Conservation (phyloP, 2,888 invertebrate genomes). For the Oxyscelio sp. region DNA sequence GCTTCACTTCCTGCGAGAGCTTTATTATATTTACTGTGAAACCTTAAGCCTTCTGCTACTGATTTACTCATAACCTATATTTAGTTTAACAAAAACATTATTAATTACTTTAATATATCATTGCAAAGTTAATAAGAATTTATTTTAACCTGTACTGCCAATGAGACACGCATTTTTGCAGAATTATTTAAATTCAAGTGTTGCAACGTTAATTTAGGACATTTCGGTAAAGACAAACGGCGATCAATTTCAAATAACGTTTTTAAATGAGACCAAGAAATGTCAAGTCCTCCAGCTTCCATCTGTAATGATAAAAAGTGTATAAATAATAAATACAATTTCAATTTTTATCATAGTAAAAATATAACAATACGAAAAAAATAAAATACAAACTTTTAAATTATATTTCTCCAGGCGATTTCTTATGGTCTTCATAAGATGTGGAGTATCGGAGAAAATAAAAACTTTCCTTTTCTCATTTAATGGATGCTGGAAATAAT, state of each 20-base stretch:
- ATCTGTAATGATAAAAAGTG: background rate
- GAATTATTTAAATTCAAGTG: conserved; percentile 21
- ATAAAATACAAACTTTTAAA: conserved; percentile 26
- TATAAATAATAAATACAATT: background rate
- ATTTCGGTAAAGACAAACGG: conserved; percentile 10
- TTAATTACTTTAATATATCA: background rate
- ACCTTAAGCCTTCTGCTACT: conserved; percentile 1
- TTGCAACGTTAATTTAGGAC: conserved; percentile 7
- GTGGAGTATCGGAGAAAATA: conserved; percentile 70
- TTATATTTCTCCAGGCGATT: conserved; percentile 67
- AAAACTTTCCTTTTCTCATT: conserved; percentile 65
- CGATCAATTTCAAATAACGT: conserved; percentile 5
- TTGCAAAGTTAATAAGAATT: background rate
- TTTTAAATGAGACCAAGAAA: conserved; percentile 33
- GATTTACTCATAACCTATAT: conserved; percentile 28
- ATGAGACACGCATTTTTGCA: too few species aligned
- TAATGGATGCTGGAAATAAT: conserved; percentile 65
- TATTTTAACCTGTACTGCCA: conserved; percentile 25
- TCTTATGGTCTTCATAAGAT: conserved; percentile 75
- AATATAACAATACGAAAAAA: too few species aligned
- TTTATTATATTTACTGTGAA: background rate
- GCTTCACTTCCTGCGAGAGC: conserved; percentile 9
- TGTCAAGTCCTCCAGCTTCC: background rate
- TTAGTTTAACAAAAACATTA: background rate
- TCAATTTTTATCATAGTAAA: background rate